A percentile compares a stretch with the other conserved stretches of the same genome.
Evolutionary conservation across 1,140 invertebrate species (phyloP).

Genomic region (Sycophila sp.): DNA sequence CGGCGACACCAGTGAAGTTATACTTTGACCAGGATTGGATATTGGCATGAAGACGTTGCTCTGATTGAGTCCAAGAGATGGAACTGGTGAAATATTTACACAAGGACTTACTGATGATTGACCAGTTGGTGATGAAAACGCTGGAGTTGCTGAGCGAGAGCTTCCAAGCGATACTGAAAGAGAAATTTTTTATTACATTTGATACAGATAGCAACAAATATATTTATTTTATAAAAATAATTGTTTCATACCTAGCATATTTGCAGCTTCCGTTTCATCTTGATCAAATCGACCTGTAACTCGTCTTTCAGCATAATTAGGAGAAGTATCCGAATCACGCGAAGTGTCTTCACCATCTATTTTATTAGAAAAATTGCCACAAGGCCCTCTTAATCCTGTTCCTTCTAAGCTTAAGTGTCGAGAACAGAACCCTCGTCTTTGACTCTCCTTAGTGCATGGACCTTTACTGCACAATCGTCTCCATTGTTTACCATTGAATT

Average conservation of each 20-base stretch:
- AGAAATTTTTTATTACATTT: constrained; percentile 20
- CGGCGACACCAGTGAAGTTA: constrained; percentile 57
- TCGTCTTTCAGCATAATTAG: constrained; percentile 77
- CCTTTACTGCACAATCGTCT: constrained; percentile 93
- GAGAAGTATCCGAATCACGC: constrained; percentile 87
- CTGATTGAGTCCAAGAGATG: constrained; percentile 69
- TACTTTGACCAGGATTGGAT: constrained; percentile 71
- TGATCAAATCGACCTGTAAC: constrained; percentile 85
- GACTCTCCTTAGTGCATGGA: constrained; percentile 97
- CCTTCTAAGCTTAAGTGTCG: constrained; percentile 92
- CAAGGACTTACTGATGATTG: constrained; percentile 72
- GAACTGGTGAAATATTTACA: constrained; percentile 74
- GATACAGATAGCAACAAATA: constrained; percentile 29
- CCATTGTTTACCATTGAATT: constrained; percentile 99
- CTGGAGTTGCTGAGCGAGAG: constrained; percentile 88
- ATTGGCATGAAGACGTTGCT: constrained; percentile 90
- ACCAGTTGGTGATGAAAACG: constrained; percentile 82
- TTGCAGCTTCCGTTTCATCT: constrained; percentile 96
- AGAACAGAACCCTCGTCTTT: constrained; percentile 95
- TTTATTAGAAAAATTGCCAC: constrained; percentile 65
- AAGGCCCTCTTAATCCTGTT: constrained; percentile 69
- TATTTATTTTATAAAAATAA: not conserved
- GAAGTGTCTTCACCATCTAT: constrained; percentile 91
- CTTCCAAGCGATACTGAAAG: constrained; percentile 88
- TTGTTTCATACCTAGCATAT: constrained; percentile 84